Conservation (phyloP, 1,140 invertebrate genomes). For the Cepaea nemoralis region DNA sequence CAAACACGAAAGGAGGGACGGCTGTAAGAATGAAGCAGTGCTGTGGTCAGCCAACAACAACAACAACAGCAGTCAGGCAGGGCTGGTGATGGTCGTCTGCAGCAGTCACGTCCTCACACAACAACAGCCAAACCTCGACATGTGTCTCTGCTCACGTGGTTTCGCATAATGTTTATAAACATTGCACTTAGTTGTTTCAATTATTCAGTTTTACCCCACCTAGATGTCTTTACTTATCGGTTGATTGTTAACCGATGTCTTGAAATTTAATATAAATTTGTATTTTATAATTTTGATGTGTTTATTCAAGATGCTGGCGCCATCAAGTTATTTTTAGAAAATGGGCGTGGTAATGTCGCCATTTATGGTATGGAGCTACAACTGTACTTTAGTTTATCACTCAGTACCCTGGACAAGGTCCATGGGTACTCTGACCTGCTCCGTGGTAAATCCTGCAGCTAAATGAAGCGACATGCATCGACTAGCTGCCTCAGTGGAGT, state of each 20-base stretch:
- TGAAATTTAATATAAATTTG: not conserved
- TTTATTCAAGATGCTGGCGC: not conserved
- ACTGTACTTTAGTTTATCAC: too few relatives aligned
- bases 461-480: too few relatives aligned
- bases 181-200: not conserved
- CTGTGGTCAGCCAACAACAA: too few relatives aligned
- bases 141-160: conserved; percentile 43
- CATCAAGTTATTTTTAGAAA: not conserved
- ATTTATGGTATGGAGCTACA: not conserved
- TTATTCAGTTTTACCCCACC: not conserved
- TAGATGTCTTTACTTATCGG: not conserved
- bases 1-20: not conserved
- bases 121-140: conserved; percentile 32
- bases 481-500: too few relatives aligned
- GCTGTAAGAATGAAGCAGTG: not conserved
- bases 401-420: too few relatives aligned
- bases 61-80: too few relatives aligned
- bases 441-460: too few relatives aligned
- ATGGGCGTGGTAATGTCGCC: not conserved
- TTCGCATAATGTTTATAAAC: conserved; percentile 44
- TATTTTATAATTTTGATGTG: not conserved
- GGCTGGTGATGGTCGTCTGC: not conserved
- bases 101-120: not conserved
- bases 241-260: not conserved
- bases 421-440: too few relatives aligned